These are phyloP conservation scores for Bruchidius siliquastri DNA, from an alignment of 2,888 invertebrate genomes.

Conservation along the genomic window DNA sequence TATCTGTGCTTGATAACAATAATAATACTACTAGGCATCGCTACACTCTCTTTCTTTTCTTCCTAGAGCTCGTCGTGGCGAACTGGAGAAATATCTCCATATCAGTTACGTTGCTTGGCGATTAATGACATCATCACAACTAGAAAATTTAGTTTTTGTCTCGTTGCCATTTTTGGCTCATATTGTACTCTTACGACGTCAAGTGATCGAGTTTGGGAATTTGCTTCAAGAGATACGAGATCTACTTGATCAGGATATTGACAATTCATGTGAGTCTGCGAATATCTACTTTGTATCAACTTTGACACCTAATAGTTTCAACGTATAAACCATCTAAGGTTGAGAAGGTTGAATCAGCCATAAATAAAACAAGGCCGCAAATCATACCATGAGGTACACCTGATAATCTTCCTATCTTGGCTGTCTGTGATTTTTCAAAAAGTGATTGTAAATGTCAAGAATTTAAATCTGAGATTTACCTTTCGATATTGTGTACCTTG, in stretches of 20 bases:
- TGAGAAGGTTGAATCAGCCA: no score
- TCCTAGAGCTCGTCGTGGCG: constrained; percentile 37
- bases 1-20: background rate
- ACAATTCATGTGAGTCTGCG: constrained; percentile 32
- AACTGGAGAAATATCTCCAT: constrained; percentile 39
- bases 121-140: constrained; percentile 41
- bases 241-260: constrained; percentile 31
- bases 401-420: no score
- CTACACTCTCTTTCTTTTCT: constrained; percentile 6
- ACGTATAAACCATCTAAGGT: no score
- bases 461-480: no score
- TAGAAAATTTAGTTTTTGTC: constrained; percentile 33
- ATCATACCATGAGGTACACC: no score
- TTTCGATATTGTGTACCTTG: no score
- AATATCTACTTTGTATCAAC: no score
- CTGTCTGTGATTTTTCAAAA: no score
- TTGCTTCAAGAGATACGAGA: constrained; percentile 45
- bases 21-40: background rate
- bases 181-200: constrained; percentile 39
- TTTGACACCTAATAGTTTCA: no score
- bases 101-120: constrained; percentile 44
- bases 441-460: no score
- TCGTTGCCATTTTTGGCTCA: constrained; percentile 44
- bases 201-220: constrained; percentile 44
- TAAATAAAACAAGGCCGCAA: no score